These are phyloP conservation scores for Penaeus chinensis DNA, from an alignment of 1,140 invertebrate species.

Conservation along the genomic window DNA sequence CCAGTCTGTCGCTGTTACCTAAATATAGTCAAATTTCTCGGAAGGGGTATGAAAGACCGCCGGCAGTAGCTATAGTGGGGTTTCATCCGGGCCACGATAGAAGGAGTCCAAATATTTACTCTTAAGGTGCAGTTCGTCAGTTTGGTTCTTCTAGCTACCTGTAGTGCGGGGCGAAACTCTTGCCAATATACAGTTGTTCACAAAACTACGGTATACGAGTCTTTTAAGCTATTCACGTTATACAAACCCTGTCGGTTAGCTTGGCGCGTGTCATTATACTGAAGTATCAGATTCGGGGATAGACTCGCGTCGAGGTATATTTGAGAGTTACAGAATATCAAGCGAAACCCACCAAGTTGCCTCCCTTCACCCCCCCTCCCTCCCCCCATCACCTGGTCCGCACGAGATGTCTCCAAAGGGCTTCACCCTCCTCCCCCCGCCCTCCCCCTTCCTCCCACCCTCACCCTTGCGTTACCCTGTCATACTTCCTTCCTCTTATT, in stretches of 20 bases:
- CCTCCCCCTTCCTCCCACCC: neutral
- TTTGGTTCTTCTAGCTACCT: neutral
- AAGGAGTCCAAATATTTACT: constrained; percentile 41
- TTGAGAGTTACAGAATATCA: constrained; percentile 28
- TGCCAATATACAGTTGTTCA: neutral
- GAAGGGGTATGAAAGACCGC: no score
- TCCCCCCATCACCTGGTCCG: neutral
- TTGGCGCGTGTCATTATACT: no score
- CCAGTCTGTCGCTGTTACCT: no score
- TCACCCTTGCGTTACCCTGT: constrained; percentile 11
- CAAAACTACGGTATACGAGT: neutral
- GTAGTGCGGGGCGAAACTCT: constrained; percentile 1
- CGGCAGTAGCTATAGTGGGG: no score
- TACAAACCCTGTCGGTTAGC: neutral
- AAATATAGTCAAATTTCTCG: no score
- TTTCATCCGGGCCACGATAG: constrained; percentile 18
- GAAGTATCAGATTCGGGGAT: no score
- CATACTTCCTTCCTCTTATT: constrained; percentile 18
- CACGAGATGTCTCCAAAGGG: neutral
- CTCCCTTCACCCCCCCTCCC: neutral
- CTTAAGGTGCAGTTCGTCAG: neutral
- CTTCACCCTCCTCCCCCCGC: neutral
- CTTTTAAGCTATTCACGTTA: neutral
- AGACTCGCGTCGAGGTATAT: neutral
- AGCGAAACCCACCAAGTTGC: constrained; percentile 9